A percentile compares a stretch with the other conserved stretches of the same genome.
phyloP scores from a whole-genome alignment of 1,140 invertebrate genomes.

The Rhopalosiphum maidis region DNA sequence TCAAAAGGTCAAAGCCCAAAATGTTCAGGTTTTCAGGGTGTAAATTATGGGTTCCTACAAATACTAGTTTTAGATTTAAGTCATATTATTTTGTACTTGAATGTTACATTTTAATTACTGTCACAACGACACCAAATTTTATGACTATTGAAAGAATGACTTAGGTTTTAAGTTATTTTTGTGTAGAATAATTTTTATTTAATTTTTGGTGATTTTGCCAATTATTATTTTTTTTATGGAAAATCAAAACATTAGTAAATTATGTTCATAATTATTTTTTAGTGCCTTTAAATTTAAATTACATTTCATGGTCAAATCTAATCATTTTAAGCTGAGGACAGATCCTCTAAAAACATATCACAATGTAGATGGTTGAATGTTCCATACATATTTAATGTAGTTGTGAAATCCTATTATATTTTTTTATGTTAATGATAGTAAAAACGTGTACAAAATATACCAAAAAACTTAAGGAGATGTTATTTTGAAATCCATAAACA shows the following conservation, averaged over 20 bases:
- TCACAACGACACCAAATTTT: neutral
- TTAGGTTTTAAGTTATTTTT: neutral
- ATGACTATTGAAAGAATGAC: constrained; percentile 10
- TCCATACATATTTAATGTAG: constrained; percentile 16
- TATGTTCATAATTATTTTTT: neutral
- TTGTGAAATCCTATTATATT: constrained; percentile 16
- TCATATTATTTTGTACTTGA: constrained; percentile 37
- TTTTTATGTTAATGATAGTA: neutral
- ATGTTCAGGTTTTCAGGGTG: constrained; percentile 51
- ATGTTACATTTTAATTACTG: constrained; percentile 39
- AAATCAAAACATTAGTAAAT: constrained; percentile 49
- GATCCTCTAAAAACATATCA: neutral
- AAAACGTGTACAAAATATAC: constrained; percentile 49
- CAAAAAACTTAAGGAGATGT: constrained; percentile 37
- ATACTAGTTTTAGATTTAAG: constrained; percentile 33
- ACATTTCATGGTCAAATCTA: neutral
- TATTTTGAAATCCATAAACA: constrained; percentile 22
- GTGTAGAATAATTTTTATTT: neutral
- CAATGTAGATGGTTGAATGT: constrained; percentile 32
- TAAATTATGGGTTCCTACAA: constrained; percentile 55
- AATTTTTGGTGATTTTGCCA: constrained; percentile 36
- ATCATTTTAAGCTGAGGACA: neutral
- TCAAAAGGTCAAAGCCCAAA: constrained; percentile 30
- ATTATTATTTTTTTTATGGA: neutral
- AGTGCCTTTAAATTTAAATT: neutral